Evolutionary conservation across 37 sponge, comb jelly and placozoan genomes (phyloP), one percentile per base, ranked within the genome.

Genomic region (Oscarella lobularis): DNA sequence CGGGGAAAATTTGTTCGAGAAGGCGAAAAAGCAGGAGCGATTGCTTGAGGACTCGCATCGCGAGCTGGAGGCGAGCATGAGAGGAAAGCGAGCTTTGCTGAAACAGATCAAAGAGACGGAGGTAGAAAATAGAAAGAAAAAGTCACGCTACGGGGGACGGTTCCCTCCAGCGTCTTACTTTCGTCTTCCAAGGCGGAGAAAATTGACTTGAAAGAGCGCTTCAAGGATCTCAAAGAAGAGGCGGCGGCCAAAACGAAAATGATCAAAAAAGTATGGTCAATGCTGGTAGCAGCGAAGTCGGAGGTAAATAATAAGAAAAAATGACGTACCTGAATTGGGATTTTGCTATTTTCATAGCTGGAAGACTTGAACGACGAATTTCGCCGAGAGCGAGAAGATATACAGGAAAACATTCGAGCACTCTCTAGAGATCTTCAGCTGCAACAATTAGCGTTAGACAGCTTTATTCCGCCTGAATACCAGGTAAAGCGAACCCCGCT

Each of bases 1-100:
- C 4, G 99, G 99, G 65, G 92, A 94, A 37, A 94, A 98, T 66
- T 71, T 98, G 83, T 77, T 98, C 38, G 99, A 98, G 75, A 88
- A 98, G 60, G 95, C 99, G 36, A 90, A 94, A 41, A 80, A 93
- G 66, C 99, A 98, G 75, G 92, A 98, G 75, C 68, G 69, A 32
- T 73, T 98, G 69, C 67, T 98, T 79, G 95, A 98, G 55, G 78
- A 88, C 73, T 98, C 99, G 0, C 80, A 80, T 35, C 85, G 76
- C 54, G 87, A 91, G 38, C 38, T 98, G 73, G 87, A 84, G 73
- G 83, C 82, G 54, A 77, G 89, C 35, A 84, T 75, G 75, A 77
- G 83, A 75, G 86, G 83, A 36, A 88, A 94, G 66, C 76, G 66
- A 2, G 74, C 76, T 30, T 79, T 98, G 69, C 86, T 40, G 41